phyloP scores from a whole-genome alignment of 2,113 vertebrate species.

The Istiophorus platypterus region DNA sequence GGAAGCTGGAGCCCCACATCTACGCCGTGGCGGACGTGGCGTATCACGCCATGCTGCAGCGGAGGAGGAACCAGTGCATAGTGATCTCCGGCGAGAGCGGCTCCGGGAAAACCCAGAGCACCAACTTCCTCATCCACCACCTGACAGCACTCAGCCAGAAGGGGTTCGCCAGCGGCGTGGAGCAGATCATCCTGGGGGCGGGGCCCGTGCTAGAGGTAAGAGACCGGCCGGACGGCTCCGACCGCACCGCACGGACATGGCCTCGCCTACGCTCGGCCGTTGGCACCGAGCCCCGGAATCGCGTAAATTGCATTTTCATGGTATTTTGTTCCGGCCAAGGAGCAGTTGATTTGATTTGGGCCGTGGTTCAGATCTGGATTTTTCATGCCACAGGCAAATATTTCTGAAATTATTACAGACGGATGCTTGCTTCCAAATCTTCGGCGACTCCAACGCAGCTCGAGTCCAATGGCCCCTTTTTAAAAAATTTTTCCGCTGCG shows the following conservation, averaged over 20 bases:
- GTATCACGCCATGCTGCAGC: constrained; percentile 96
- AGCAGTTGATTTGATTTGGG: background rate
- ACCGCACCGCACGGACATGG: too few relatives aligned
- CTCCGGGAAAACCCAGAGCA: constrained; percentile 97
- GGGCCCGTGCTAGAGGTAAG: constrained; percentile 97
- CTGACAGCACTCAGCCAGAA: constrained; percentile 98
- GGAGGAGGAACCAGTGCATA: constrained; percentile 93
- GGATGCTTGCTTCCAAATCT: too few relatives aligned
- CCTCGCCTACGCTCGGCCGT: background rate
- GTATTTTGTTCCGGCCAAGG: background rate
- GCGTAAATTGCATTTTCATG: background rate
- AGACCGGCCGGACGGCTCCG: background rate
- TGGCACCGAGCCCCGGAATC: background rate
- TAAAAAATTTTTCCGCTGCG: too few relatives aligned
- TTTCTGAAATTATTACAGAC: too few relatives aligned
- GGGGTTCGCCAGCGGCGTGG: constrained; percentile 97
- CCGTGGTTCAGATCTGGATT: background rate
- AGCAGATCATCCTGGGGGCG: constrained; percentile 98
- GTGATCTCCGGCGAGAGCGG: constrained; percentile 98
- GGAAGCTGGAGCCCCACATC: constrained; percentile 95
- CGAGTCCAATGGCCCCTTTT: background rate
- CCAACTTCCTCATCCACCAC: constrained; percentile 98
- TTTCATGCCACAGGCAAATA: background rate
- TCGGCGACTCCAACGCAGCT: too few relatives aligned
- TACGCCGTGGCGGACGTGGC: constrained; percentile 96